Base-by-base conservation (phyloP, 2,113 vertebrate genomes). In the Oenanthe oenanthe region DNA sequence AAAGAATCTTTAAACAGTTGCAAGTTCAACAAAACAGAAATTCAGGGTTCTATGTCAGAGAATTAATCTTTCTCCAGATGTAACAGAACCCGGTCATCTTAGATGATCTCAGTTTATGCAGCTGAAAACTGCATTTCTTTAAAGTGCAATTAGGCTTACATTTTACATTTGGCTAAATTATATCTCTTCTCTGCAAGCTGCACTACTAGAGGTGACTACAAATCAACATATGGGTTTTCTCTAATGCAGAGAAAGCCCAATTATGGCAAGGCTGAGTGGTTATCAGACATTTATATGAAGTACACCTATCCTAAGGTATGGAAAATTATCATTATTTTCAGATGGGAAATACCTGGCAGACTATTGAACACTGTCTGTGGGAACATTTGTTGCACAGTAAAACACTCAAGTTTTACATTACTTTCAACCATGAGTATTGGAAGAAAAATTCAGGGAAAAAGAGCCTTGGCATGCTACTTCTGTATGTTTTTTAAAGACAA, bases 1-100 rank as follows among this genome's bases (percentile, higher is more conserved):
- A 85, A 92, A 58, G 80, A 94, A 87, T 92, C 71, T 94, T 87
- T 91, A 77, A 93, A 88, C 65, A 93, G 67, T 87, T 89, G 0
- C 36, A 92, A 93, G 51, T 95, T 95, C 88, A 96, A 89, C 88
- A 88, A 95, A 96, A 88, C 85, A 93, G 80, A 93, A 94, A 88
- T 79, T 82, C 84, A 68, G 68, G 26, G 26, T 87, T 96, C 0
- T 0, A 31, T 92, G 92, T 94, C 93, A 92, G 63, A 67, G 93
- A 93, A 96, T 93, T 92, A 85, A 93, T 95, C 93, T 73, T 96
- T 58, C 79, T 79, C 85, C 94, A 88, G 62, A 60, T 94, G 87
- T 62, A 76, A 54, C 38, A 88, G n/a, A 79, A 76, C 68, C 62
- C 67, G 26, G 17, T 73, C 78, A 73, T 80, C 7, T 2, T 43